phyloP scores from a whole-genome alignment of 2,797 vertebrate species.

The Varecia variegata region DNA sequence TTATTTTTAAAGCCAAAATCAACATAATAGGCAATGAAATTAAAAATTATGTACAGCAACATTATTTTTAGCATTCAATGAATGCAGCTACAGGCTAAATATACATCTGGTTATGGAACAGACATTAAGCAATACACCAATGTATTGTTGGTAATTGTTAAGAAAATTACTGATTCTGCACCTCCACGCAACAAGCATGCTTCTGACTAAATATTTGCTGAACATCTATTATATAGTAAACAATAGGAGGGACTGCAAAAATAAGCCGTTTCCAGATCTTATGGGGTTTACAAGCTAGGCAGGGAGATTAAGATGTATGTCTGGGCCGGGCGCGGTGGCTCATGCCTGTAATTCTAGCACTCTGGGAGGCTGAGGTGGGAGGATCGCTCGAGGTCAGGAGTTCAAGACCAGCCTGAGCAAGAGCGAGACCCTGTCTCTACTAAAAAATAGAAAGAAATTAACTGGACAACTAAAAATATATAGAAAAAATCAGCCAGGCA shows the following conservation, averaged over 20 bases:
- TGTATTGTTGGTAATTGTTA: not conserved
- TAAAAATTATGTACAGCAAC: not conserved
- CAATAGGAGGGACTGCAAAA: not conserved
- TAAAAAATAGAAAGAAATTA: too few relatives aligned
- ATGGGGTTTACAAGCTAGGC: not conserved
- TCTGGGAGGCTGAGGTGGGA: too few relatives aligned
- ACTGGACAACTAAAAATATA: too few relatives aligned
- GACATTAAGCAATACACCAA: not conserved
- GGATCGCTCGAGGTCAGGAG: too few relatives aligned
- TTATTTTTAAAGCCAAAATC: not conserved
- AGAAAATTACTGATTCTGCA: not conserved
- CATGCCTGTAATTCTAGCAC: too few relatives aligned
- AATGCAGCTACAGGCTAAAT: not conserved
- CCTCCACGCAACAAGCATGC: not conserved
- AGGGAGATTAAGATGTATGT: not conserved
- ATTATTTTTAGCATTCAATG: not conserved
- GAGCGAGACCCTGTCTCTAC: too few relatives aligned
- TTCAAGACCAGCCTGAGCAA: too few relatives aligned
- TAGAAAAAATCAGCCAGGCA: too few relatives aligned
- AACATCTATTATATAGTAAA: not conserved
- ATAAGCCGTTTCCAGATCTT: not conserved
- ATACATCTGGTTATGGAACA: not conserved
- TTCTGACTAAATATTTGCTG: not conserved
- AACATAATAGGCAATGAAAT: not conserved
- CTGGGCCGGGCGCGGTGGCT: too few relatives aligned